Base-by-base conservation (phyloP, 1,140 invertebrate species). In the Aphaenogaster ashmeadi region DNA sequence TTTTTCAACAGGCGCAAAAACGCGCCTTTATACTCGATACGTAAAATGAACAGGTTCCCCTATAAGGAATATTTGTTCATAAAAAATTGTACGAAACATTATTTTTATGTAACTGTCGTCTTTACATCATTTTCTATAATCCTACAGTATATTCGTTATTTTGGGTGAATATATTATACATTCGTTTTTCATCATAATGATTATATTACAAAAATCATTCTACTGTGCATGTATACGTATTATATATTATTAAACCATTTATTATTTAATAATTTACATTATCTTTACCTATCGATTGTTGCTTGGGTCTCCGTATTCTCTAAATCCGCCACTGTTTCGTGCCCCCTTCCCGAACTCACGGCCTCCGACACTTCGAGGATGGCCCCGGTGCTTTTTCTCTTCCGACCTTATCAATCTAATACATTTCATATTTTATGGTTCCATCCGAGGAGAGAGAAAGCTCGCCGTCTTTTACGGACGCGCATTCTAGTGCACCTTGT, bases 341-440 rank as follows among this genome's bases (percentile, higher is more conserved):
- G 21, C 5, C 62, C 36, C 62, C 50, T 56, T 15, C 66, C 44
- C 41, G 2, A 64, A 50, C 4, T 54, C 2, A 67, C 41, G 38
- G n/a, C 52, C 38, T 71, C 33, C 54, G 21, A 21, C 13, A n/a
- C 8, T 69, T 44, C 36, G 38, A 67, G 64, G 38, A 67, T 41
- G 64, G 9, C n/a, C 18, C 56, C 44, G 18, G 33, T 56, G 62
- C 54, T 77, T 52, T 9, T 77, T 62, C 71, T 9, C 77, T 58
- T 13, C n/a, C 41, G 78, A 83, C 64, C 92, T 94, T 94, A 94
- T 94, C 92, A 93, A 92, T 93, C 91, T 93, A 93, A 94, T 93
- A 94, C 92, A 88, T 93, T 94, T 93, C 89, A 92, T 93, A 94
- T 92, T 94, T 94, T 93, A 94, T 87, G 92, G 77, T 81, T 89